Percentiles rank a stretch among this genome's conserved stretches.
phyloP scores from a whole-genome alignment of 2,888 invertebrate species.

The Conops quadrifasciatus region DNA sequence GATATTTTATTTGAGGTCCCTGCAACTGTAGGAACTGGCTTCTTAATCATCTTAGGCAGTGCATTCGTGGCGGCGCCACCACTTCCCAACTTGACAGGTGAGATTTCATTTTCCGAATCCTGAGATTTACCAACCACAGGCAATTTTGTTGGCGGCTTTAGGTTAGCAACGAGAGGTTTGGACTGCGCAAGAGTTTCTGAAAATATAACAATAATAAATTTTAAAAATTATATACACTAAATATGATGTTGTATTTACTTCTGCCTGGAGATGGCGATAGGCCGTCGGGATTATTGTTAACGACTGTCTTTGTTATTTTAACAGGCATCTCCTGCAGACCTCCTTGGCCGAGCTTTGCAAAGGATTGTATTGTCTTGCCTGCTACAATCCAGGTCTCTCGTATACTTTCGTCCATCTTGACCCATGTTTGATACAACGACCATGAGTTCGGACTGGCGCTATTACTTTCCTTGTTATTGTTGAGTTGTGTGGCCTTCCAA shows the following conservation, averaged over 20 bases:
- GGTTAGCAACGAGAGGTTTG: conserved; percentile 48
- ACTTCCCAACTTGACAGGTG: conserved; percentile 41
- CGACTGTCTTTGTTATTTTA: conserved; percentile 65
- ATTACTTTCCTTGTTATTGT: conserved; percentile 63
- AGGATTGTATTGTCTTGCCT: conserved; percentile 77
- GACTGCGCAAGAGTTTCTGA: conserved; percentile 49
- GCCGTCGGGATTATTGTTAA: conserved; percentile 54
- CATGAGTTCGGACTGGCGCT: conserved; percentile 72
- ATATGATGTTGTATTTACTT: conserved; percentile 46
- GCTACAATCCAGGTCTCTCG: conserved; percentile 83
- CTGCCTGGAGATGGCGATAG: conserved; percentile 50
- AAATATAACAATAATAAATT: conserved; percentile 30
- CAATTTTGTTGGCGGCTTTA: conserved; percentile 49
- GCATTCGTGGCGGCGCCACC: conserved; percentile 31
- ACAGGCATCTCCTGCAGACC: conserved; percentile 65
- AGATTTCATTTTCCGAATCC: conserved; percentile 54
- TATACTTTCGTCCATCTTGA: conserved; percentile 77
- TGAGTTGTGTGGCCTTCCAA: conserved; percentile 76
- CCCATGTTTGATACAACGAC: conserved; percentile 86
- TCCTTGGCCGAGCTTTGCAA: conserved; percentile 70
- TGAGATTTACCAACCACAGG: conserved; percentile 47
- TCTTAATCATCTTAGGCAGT: conserved; percentile 46
- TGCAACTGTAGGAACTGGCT: conserved; percentile 38
- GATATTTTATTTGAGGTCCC: conserved; percentile 36
- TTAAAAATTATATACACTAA: background rate